These are phyloP conservation scores for Falcaria lacertinaria DNA, from an alignment of 2,888 invertebrate genomes.

Conservation along the genomic window DNA sequence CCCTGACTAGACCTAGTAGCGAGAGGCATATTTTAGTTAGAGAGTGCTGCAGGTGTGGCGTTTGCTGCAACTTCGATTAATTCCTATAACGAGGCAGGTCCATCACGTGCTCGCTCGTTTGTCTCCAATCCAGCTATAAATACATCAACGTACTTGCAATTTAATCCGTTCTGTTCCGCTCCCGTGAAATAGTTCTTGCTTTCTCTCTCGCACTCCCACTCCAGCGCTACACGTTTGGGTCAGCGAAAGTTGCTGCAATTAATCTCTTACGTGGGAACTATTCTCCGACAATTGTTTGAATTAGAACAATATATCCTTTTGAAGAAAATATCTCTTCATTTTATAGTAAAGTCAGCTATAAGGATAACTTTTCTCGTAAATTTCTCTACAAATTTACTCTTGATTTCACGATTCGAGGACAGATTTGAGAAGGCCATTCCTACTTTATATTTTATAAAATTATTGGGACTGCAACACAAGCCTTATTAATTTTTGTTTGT, in stretches of 20 bases:
- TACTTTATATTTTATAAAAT: too few species aligned
- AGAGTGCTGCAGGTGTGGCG: conserved; percentile 68
- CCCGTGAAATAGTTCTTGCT: conserved; percentile 47
- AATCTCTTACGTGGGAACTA: conserved; percentile 49
- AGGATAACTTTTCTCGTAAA: not conserved
- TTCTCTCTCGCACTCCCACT: conserved; percentile 41
- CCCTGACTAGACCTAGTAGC: conserved; percentile 2
- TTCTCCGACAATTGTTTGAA: conserved; percentile 45
- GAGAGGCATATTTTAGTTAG: conserved; percentile 64
- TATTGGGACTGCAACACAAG: too few species aligned
- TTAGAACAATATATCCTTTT: conserved; percentile 38
- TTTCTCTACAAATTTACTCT: not conserved
- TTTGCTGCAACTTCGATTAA: conserved; percentile 75
- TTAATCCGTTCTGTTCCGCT: conserved; percentile 74
- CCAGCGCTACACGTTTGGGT: conserved; percentile 41
- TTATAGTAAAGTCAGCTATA: conserved; percentile 5
- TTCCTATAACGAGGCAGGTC: conserved; percentile 78
- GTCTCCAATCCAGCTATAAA: conserved; percentile 76
- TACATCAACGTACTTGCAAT: conserved; percentile 78
- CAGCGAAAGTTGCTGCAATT: conserved; percentile 62
- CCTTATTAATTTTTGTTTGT: too few species aligned
- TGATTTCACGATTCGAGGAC: too few species aligned
- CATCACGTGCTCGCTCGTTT: conserved; percentile 76
- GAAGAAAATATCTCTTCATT: conserved; percentile 24
- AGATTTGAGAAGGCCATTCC: too few species aligned